Evolutionary conservation across 2,888 invertebrate species (phyloP), one percentile per base, ranked within the genome.

Genomic region (Aporophyla nigra): DNA sequence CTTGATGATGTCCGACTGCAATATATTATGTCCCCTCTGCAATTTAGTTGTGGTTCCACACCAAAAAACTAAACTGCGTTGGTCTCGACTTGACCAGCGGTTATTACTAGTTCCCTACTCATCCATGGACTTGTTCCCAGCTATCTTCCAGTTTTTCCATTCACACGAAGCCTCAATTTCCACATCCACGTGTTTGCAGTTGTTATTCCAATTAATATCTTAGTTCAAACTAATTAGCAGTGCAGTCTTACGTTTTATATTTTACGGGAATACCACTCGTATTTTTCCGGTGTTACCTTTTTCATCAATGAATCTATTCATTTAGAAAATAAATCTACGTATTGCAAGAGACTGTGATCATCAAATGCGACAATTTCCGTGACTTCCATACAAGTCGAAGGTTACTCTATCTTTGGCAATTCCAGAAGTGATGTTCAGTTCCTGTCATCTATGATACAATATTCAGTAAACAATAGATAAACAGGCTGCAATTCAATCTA

Each of bases 151-250:
- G 51, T 40, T 12, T 51, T 59, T 16, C 12, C 16, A 43, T 19
- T 46, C 40, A 78, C 53, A 27, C 14, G 49, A 33, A 14, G 10
- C 7, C 12, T 4, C 16, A 53, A 24, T 58, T 81, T 27, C 3
- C 49, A 56, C 6, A 56, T 49, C 21, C 33, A 79, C 33, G 16
- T 70, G 54, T 21, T 5, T 40, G n/a, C 40, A 33, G 27, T 63
- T 49, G 16, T 46, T 16, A 24, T 56, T 71, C 53, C 68, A 76
- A 83, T 80, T 80, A 84, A 76, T 70, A 75, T 61, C 70, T 73
- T 65, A 71, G 85, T 68, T 82, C 53, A 46, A 71, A 82, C 12
- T 51, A 74, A 66, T 82, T 85, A 83, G 33, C 86, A 54, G 10
- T 54, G 43, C 27, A 58, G 58, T 74, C 53, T 51, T 67, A 76